phyloP scores from a whole-genome alignment of 1,140 invertebrate genomes.

The Drosophila sproati region DNA sequence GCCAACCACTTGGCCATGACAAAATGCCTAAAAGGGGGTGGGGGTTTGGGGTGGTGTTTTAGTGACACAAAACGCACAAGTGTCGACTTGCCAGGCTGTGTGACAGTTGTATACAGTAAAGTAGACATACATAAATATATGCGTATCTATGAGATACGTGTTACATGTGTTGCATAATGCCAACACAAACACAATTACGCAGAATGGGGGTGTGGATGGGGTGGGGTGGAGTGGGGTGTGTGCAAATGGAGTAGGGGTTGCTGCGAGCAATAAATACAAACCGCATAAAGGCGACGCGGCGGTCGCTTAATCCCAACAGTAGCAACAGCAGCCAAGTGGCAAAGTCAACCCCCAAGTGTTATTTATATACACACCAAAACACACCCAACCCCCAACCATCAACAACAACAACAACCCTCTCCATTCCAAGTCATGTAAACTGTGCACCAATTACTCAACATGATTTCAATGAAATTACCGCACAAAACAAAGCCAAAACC shows the following conservation, averaged over 20 bases:
- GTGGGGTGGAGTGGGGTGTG: not conserved
- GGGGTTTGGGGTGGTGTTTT: not conserved
- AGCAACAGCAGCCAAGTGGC: conserved; percentile 12
- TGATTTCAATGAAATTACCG: conserved; percentile 84
- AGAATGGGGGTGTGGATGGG: conserved; percentile 24
- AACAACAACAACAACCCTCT: not conserved
- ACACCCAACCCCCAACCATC: not conserved
- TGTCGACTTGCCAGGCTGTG: conserved; percentile 46
- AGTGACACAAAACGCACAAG: conserved; percentile 28
- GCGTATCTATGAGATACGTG: conserved; percentile 76
- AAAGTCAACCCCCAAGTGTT: conserved; percentile 65
- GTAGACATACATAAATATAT: conserved; percentile 2
- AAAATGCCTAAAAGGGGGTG: conserved; percentile 33
- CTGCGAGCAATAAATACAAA: conserved; percentile 83
- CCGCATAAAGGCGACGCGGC: conserved; percentile 76
- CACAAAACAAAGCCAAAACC: conserved; percentile 50
- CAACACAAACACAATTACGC: conserved; percentile 63
- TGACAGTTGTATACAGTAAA: conserved; percentile 5
- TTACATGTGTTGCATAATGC: conserved; percentile 78
- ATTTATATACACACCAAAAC: conserved; percentile 66
- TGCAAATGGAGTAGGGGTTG: not conserved
- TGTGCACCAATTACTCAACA: conserved; percentile 83
- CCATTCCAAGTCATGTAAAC: conserved; percentile 10
- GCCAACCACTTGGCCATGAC: conserved; percentile 65
- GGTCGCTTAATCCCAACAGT: conserved; percentile 60